These are phyloP conservation scores for Synergus japonicus DNA, from an alignment of 2,888 invertebrate genomes.

Conservation along the genomic window DNA sequence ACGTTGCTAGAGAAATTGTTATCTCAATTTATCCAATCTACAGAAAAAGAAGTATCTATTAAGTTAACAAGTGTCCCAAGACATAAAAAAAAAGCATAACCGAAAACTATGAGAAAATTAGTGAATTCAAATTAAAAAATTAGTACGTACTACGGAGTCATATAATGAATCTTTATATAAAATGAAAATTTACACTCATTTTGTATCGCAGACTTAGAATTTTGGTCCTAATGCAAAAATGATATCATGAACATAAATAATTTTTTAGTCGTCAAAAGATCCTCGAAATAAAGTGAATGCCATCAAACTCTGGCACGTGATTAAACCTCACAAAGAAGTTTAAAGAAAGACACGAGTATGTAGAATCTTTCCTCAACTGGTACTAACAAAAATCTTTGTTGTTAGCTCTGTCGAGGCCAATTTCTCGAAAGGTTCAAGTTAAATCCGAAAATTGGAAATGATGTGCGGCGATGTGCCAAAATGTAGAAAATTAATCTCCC, in stretches of 20 bases:
- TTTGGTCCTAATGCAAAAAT: not conserved
- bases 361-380: not conserved
- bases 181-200: not conserved
- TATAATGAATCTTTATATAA: not conserved
- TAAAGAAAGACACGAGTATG: not conserved
- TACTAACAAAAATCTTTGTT: not conserved
- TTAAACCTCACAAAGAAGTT: not conserved
- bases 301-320: not conserved
- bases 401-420: constrained; percentile 43
- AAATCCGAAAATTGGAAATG: constrained; percentile 37
- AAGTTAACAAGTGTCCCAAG: not conserved
- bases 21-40: not conserved
- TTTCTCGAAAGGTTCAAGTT: constrained; percentile 54
- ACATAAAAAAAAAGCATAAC: not conserved
- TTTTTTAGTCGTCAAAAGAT: not conserved
- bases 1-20: not conserved
- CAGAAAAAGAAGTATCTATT: not conserved
- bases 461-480: constrained; percentile 50
- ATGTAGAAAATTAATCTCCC: constrained; percentile 3
- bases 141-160: not conserved
- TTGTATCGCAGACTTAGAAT: not conserved
- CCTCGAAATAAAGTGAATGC: constrained; percentile 8
- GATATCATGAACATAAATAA: constrained; percentile 34
- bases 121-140: not conserved
- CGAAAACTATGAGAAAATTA: not conserved